Evolutionary conservation across 1,140 invertebrate genomes (phyloP), one percentile per base, ranked within the genome.

Genomic region (Asbolus verrucosus): DNA sequence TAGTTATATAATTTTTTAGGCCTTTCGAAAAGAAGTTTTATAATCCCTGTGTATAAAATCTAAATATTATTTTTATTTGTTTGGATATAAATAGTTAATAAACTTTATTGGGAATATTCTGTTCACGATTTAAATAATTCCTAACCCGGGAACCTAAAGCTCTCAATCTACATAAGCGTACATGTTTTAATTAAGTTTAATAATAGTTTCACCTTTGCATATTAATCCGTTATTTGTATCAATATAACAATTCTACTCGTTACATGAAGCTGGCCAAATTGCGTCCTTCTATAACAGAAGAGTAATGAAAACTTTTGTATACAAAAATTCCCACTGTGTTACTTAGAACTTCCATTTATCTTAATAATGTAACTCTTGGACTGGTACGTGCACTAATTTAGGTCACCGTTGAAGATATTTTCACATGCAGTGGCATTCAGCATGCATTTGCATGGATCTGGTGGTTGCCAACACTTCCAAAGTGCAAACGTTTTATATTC

Each of bases 401-500:
- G 41, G 41, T 46, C 41, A 46, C 15, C 24, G 8, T 3, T 8
- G 24, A 3, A 24, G 19, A 24, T 11, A 54, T 54, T 27, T 16
- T 5, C 5, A 18, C 46, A 54, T 21, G 27, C 19, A 54, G 19
- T 21, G 27, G 27, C n/a, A n/a, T n/a, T n/a, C n/a, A n/a, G n/a
- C n/a, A 24, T 54, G 46, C 46, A 54, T 54, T 54, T 54, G 46
- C 21, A 14, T 54, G 21, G 8, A 24, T 54, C 18, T 14, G 5
- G 16, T 24, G 16, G 43, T 50, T 54, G 46, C 2, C 5, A n/a
- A n/a, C 33, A 36, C 11, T 11, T 2, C 11, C 33, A 27, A 27
- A 54, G n/a, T 21, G 46, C 46, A 54, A 21, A 54, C 18, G 46
- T 21, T 54, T 54, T 54, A 24, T 54, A 54, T 54, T 54, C 46